Evolutionary conservation across 1,140 invertebrate species (phyloP).

Genomic region (Elymnias hypermnestra): DNA sequence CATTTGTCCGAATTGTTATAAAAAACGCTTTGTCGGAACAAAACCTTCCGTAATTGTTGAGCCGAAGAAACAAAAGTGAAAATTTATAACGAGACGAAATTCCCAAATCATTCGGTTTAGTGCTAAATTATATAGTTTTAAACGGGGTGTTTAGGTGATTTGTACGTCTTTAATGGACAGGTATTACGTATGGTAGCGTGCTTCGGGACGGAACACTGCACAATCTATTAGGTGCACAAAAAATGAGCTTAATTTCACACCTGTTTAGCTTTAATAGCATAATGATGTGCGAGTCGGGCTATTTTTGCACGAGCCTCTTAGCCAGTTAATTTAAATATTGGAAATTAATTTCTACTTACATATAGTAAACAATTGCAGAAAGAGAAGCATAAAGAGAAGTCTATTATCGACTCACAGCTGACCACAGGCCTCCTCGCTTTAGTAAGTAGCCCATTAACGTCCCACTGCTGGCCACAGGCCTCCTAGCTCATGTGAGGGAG

Average conservation of each 20-base stretch:
- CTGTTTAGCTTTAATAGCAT: constrained; percentile 70
- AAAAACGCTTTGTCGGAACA: constrained; percentile 58
- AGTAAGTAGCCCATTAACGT: too few species aligned
- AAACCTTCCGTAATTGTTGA: constrained; percentile 55
- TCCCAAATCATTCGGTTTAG: constrained; percentile 67
- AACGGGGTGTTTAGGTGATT: constrained; percentile 63
- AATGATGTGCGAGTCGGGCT: constrained; percentile 50
- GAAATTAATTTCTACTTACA: too few species aligned
- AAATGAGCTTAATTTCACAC: constrained; percentile 71
- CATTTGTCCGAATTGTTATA: constrained; percentile 45
- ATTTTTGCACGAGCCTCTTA: constrained; percentile 48
- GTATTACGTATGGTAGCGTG: constrained; percentile 51
- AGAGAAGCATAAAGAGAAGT: too few species aligned
- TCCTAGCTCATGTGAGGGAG: too few species aligned
- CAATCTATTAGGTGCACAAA: constrained; percentile 67
- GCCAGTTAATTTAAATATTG: constrained; percentile 5
- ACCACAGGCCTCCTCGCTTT: too few species aligned
- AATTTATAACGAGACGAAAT: constrained; percentile 69
- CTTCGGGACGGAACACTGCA: constrained; percentile 44
- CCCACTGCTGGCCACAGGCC: too few species aligned
- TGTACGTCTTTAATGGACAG: constrained; percentile 50
- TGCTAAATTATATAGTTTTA: constrained; percentile 71
- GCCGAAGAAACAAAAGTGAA: constrained; percentile 67
- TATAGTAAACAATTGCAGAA: too few species aligned
- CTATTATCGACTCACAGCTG: too few species aligned